Base-by-base conservation (phyloP, 2,797 vertebrate species). In the Lophotriccus pileatus region DNA sequence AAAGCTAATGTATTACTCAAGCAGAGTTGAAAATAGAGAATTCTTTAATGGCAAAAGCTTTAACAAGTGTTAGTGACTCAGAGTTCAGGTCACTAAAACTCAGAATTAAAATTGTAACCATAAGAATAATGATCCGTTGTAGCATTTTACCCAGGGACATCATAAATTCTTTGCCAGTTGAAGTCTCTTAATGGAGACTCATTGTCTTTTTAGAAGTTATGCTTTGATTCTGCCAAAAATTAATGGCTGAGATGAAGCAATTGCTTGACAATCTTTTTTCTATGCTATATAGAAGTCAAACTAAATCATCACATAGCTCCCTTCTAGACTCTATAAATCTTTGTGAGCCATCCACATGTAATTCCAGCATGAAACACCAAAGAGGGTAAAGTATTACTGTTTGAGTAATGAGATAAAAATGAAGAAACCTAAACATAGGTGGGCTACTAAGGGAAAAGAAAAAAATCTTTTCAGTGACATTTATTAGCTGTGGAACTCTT, bases 321-420 rank as follows among this genome's bases (percentile, higher is more conserved):
- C 37, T 89, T 94, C 89, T 80, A 90, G 88, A 79, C 28, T 89
- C 70, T 58, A 53, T 93, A 97, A 95, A 94, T 94, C 81, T 82
- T 0, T 25, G 41, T 46, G 68, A 89, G 49, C 20, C 11, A 92
- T 87, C 72, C 62, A 74, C n/a, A 41, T 60, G 49, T 67, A 87
- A 36, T 87, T 93, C 44, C 64, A 74, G 46, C 52, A 36, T 75
- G 86, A 89, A 96, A 93, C 74, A 92, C 70, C 60, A 37, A 80
- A 78, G 37, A 84, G 20, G 18, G 53, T 55, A n/a, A 94, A 85
- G 49, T 94, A 77, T 80, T 95, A 53, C 18, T 7, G 49, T 85
- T 92, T 90, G 89, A 95, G 36, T 93, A 87, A 95, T 80, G 67
- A 93, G 84, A 94, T 89, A 94, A 95, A 72, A 90, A 87, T 73